Conservation (phyloP, 2,888 invertebrate genomes). For the Pimpla rufipes region DNA sequence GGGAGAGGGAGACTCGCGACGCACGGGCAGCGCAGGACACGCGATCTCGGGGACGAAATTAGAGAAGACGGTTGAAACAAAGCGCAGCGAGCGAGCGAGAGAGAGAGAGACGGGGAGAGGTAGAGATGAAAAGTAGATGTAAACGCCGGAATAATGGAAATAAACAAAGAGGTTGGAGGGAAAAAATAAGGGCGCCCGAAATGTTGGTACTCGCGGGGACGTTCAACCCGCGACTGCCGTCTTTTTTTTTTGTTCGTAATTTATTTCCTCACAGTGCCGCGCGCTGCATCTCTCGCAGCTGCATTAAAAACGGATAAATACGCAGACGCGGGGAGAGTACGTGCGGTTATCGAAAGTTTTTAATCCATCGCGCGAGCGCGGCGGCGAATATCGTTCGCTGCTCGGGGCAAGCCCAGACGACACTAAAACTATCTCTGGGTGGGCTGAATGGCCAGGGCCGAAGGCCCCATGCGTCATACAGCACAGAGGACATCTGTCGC, state of each 20-base stretch:
- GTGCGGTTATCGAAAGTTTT: background rate
- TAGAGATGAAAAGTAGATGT: too few relatives aligned
- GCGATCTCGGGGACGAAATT: background rate
- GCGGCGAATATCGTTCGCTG: constrained; percentile 6
- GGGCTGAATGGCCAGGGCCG: constrained; percentile 37
- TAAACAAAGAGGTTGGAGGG: background rate
- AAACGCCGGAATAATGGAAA: constrained; percentile 9
- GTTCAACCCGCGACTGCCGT: background rate
- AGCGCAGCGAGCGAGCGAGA: too few relatives aligned
- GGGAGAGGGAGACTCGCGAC: background rate
- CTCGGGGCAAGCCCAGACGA: constrained; percentile 28
- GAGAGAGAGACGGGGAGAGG: background rate
- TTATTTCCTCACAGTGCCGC: background rate
- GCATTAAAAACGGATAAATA: too few relatives aligned
- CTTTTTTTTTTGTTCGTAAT: background rate
- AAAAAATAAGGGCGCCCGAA: too few relatives aligned
- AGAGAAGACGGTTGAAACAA: background rate
- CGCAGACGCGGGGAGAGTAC: too few relatives aligned
- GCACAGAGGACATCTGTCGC: constrained; percentile 68
- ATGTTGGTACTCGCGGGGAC: background rate
- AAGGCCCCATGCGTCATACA: constrained; percentile 66
- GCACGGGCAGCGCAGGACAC: background rate
- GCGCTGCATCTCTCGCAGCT: background rate
- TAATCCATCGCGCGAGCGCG: constrained; percentile 7
- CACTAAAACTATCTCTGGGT: constrained; percentile 54